phyloP scores from a whole-genome alignment of 2,888 invertebrate species.

The Apamea epomidion region DNA sequence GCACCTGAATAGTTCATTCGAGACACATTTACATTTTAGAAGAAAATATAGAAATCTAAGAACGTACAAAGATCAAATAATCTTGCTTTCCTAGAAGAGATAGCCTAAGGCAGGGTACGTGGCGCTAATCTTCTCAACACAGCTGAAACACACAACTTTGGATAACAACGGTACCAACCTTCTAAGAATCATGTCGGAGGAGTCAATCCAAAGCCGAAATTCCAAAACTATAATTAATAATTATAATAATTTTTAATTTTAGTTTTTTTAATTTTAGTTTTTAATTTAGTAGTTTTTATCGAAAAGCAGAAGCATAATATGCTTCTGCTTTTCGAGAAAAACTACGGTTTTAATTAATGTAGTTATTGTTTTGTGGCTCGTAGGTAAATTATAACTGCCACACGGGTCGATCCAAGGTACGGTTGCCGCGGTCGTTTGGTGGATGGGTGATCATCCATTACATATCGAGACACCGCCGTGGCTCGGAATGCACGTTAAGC shows the following conservation, averaged over 20 bases:
- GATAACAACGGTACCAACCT: neutral
- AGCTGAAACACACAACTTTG: neutral
- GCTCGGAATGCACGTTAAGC: neutral
- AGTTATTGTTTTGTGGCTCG: neutral
- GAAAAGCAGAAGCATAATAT: no score
- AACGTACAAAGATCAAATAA: constrained; percentile 6
- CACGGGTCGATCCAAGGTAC: neutral
- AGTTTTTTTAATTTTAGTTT: no score
- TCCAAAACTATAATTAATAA: neutral
- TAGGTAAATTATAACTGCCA: neutral
- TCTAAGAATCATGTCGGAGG: neutral
- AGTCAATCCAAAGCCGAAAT: neutral
- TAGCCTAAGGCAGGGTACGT: neutral
- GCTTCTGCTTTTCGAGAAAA: neutral
- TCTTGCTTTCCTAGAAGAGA: neutral
- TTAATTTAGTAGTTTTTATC: no score
- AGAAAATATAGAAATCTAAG: constrained; percentile 9
- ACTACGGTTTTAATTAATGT: neutral
- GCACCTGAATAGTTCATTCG: constrained; percentile 30
- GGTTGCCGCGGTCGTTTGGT: neutral
- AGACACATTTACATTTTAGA: constrained; percentile 35
- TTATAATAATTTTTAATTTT: no score
- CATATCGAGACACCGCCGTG: neutral
- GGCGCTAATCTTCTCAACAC: neutral
- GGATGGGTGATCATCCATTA: neutral